Conservation (phyloP, 1,140 invertebrate species). For the Drosophila micromelanica region DNA sequence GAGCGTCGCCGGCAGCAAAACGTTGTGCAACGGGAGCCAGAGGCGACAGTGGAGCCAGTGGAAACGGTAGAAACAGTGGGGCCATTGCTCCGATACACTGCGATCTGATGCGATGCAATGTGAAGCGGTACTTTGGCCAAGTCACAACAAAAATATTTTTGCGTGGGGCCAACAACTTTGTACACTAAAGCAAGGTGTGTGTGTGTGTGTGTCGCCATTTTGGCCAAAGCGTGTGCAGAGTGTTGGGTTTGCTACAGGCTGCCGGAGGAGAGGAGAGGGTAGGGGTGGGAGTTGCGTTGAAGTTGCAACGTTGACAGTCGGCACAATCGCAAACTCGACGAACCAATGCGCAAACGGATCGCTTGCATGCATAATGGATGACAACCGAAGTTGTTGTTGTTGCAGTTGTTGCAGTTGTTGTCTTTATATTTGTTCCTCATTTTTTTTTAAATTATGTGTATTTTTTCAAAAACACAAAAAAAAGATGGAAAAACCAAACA, state of each 20-base stretch:
- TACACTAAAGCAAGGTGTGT: neutral
- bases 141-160: slow-evolving; percentile 69
- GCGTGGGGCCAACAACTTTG: slow-evolving; percentile 58
- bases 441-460: slow-evolving; percentile 59
- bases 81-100: slow-evolving; percentile 27
- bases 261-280: slow-evolving; percentile 1
- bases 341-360: slow-evolving; percentile 49
- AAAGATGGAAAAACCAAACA: slow-evolving; percentile 36
- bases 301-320: slow-evolving; percentile 45
- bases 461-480: slow-evolving; percentile 26
- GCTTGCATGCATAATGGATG: slow-evolving; percentile 72
- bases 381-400: slow-evolving; percentile 12
- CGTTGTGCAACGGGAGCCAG: slow-evolving; percentile 23
- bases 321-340: slow-evolving; percentile 25
- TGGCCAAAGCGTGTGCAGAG: slow-evolving; percentile 43
- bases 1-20: slow-evolving; percentile 10
- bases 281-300: slow-evolving; percentile 18
- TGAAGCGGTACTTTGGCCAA: slow-evolving; percentile 30
- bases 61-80: neutral
- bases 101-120: neutral
- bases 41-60: slow-evolving; percentile 19
- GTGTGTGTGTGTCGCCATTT: slow-evolving; percentile 48
- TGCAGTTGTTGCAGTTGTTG: slow-evolving; percentile 34
- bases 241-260: neutral
- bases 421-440: slow-evolving; percentile 27